Conservation (phyloP, 35 echinoderm and acorn worm genomes). For the Patiria miniata region DNA sequence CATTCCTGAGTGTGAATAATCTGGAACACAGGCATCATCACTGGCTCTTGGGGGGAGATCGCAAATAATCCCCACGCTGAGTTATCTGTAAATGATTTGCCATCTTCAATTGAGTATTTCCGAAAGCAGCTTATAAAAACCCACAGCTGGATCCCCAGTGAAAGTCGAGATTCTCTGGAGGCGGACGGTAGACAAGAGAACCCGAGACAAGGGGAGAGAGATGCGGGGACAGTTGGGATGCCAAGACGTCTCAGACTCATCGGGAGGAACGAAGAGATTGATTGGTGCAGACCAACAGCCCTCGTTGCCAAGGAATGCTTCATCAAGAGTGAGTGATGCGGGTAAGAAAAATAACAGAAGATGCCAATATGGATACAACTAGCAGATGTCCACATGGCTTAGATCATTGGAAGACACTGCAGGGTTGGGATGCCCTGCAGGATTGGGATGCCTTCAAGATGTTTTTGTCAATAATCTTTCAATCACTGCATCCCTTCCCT, state of each 20-base stretch:
- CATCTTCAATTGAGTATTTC: slow-evolving; percentile 10
- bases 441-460: background rate
- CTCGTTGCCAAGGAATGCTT: background rate
- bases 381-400: background rate
- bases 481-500: background rate
- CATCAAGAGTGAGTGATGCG: background rate
- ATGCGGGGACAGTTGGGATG: background rate
- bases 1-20: too few species aligned
- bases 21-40: too few species aligned
- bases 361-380: background rate
- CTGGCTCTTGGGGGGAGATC: background rate
- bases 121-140: background rate
- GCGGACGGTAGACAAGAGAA: too few species aligned
- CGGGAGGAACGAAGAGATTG: background rate
- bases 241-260: too few species aligned
- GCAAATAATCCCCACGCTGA: background rate
- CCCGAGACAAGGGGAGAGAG: slow-evolving; percentile 1
- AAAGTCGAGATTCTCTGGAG: background rate
- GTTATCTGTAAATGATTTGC: slow-evolving; percentile 24
- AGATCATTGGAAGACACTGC: background rate
- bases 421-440: background rate
- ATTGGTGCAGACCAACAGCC: background rate
- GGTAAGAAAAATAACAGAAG: background rate
- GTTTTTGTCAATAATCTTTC: background rate
- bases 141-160: slow-evolving; percentile 10